Evolutionary conservation across 2,113 vertebrate genomes (phyloP), one percentile per base, ranked within the genome.

Genomic region (Odontophorus gujanensis): DNA sequence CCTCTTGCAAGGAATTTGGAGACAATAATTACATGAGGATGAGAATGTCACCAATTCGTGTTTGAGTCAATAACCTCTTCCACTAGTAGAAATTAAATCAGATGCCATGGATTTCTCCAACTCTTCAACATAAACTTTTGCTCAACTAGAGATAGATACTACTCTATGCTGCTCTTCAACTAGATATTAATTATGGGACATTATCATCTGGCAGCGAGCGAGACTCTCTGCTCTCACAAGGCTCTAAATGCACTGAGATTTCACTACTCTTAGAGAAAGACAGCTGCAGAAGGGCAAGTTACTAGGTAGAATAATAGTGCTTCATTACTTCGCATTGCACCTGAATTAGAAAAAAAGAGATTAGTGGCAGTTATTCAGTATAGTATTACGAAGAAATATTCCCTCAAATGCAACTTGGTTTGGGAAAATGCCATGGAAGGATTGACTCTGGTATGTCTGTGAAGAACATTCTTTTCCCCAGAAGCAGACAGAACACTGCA

Each of bases 101-200:
- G 47, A 69, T 2, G 6, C 6, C 8, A 11, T 0, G 0, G 55
- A 69, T 28, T 40, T 66, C n/a, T 91, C 81, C 32, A 55, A 0
- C 21, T 62, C 62, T 30, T 65, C 55, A 34, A 2, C 17, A 55
- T 2, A 45, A 69, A 40, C 21, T n/a, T 89, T 19, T 32, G 48
- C 85, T 87, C 71, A 66, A 81, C n/a, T 16, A 57, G 38, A 81
- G 48, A 25, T 0, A 85, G 53, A 3, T 7, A 9, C 11, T 28
- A 40, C 62, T 38, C 58, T 63, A 32, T 6, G 40, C 74, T 69
- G 15, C 50, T 71, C 63, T 66, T 55, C 58, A 77, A 20, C 6
- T 34, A 66, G 45, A 38, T 15, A 30, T 65, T 40, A 12, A 4
- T 13, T 9, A 12, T 0, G 21, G 51, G 28, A 40, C 10, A 38